Evolutionary conservation across 2,797 vertebrate genomes (phyloP).

Genomic region (Poeciliopsis presidionis): DNA sequence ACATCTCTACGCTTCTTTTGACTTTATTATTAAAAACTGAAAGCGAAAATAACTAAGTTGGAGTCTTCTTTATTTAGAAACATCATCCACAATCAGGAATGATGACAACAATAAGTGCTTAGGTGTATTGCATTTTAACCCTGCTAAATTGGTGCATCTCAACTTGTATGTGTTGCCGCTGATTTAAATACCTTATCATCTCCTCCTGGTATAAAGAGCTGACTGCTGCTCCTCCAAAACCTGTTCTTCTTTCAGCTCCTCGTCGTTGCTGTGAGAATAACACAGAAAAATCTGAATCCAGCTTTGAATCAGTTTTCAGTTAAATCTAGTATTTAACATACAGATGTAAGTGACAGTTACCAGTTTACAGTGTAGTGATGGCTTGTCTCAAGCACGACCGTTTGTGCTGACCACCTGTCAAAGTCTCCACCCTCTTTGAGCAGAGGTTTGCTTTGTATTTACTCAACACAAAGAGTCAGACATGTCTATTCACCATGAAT

Average conservation of each 20-base stretch:
- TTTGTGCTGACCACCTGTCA: constrained; percentile 16
- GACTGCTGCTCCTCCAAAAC: constrained; percentile 91
- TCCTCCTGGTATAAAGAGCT: constrained; percentile 97
- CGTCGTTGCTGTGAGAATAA: constrained; percentile 79
- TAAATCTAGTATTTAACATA: constrained; percentile 2
- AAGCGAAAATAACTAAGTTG: not conserved
- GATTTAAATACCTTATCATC: constrained; percentile 89
- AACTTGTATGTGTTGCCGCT: not conserved
- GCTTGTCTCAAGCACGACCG: constrained; percentile 1
- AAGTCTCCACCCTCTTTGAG: constrained; percentile 2
- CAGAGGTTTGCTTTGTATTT: constrained; percentile 16
- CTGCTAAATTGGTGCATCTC: not conserved
- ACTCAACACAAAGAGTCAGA: constrained; percentile 22
- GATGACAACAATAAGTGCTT: not conserved
- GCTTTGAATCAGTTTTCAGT: constrained; percentile 1
- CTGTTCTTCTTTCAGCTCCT: constrained; percentile 84
- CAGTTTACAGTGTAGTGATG: not conserved
- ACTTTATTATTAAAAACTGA: not conserved
- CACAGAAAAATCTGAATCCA: constrained; percentile 48
- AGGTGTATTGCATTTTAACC: not conserved
- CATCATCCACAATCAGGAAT: not conserved
- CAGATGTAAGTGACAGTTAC: not conserved
- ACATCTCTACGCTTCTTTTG: not conserved
- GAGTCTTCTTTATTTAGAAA: not conserved
- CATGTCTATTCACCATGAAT: constrained; percentile 28